Base-by-base conservation (phyloP, 2,888 invertebrate species). In the Rugalucina vietnamica region DNA sequence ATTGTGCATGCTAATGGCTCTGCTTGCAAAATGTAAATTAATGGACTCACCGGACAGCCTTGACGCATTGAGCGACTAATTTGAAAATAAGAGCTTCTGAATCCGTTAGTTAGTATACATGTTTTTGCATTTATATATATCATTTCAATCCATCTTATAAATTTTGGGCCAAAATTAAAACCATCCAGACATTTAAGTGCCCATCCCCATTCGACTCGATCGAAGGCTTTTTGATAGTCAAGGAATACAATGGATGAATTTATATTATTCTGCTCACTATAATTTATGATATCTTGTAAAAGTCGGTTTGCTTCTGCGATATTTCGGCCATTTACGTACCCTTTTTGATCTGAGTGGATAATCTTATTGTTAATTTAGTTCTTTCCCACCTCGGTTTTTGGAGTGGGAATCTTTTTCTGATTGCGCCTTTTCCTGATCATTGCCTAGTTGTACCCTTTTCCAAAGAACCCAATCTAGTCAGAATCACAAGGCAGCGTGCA, bases 281-380 rank as follows among this genome's bases (percentile, higher is more conserved):
- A 73, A 12, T 72, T 29, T 2, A 79, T 79, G 1, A 79, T 29
- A 39, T 73, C 73, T 50, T 79, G 79, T 34, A 79, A 43, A 12
- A 60, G 24, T n/a, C 73, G 4, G 36, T 60, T 79, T 27, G 72
- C 73, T 21, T 73, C 73, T 21, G n/a, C 29, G 8, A 79, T 79
- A 29, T 54, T 54, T 24, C 79, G 32, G 32, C 54, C 60, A 14
- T 79, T 60, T 2, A 79, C 39, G 39, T 43, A 79, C 1, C 72
- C 72, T 32, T 79, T 72, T 73, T 79, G 72, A 43, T 79, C 72
- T 32, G 37, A 29, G 34, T 79, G 34, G 24, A 79, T 79, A 10
- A 79, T n/a, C 50, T 50, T 71, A 4, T n/a, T n/a, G n/a, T n/a
- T n/a, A n/a, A n/a, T n/a, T n/a, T n/a, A n/a, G n/a, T n/a, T n/a